Evolutionary conservation across 2,113 vertebrate species (phyloP), one percentile per base, ranked within the genome.

Genomic region (Alethe diademata): DNA sequence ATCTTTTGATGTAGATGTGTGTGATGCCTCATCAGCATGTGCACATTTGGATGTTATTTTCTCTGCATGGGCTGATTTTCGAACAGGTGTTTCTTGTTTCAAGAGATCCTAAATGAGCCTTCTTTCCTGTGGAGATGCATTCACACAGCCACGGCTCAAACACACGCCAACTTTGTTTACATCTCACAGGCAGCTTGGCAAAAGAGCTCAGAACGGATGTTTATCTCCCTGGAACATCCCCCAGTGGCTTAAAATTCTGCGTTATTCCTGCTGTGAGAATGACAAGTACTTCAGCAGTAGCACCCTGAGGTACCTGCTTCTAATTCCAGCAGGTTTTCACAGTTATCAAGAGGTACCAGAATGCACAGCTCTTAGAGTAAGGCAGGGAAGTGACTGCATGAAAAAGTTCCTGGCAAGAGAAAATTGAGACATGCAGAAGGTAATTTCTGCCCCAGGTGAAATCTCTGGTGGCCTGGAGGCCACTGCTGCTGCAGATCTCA

Each of bases 21-120:
- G 53, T 6, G 58, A 78, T 67, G 82, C 90, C 70, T 95, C 95
- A 96, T 92, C 94, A 94, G 93, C 79, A 26, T 92, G 85, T 92
- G 92, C 75, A 84, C 48, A 93, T 74, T 66, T 93, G 90, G 92
- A 96, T 90, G 92, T 93, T 96, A 93, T 96, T 92, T 82, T 94
- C 91, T 78, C 92, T 61, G 71, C 56, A 17, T 92, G 93, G 28
- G 8, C 94, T 95, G 86, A 95, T 92, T 95, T 95, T 96, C 3
- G 78, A 96, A 90, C 96, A 97, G 95, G 97, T 97, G 97, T 95
- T 97, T 97, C 95, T 97, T 93, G 95, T 96, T 96, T 95, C 92
- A 92, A 94, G 78, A 94, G 91, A 74, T 94, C 91, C 88, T 92
- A 96, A 95, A 97, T n/a, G 91, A 96, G 94, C 71, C 8, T 82